phyloP scores from a whole-genome alignment of 2,797 vertebrate species.

The Tapirus indicus region DNA sequence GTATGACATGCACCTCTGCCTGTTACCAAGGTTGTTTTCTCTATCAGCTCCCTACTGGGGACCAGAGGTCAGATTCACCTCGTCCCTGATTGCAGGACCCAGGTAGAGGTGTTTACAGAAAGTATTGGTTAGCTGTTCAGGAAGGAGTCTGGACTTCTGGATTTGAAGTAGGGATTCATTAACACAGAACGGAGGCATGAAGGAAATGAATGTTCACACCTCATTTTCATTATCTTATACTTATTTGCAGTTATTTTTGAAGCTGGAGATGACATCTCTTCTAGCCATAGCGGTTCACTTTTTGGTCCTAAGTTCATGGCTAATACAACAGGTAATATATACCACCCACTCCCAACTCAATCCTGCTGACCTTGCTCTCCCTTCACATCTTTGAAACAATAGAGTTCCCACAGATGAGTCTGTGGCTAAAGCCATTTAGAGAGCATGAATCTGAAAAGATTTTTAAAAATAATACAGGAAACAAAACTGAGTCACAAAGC shows the following conservation, averaged over 20 bases:
- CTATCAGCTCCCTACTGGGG: neutral
- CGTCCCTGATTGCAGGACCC: neutral
- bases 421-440: neutral
- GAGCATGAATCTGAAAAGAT: neutral
- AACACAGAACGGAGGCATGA: neutral
- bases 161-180: neutral
- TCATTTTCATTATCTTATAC: neutral
- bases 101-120: neutral
- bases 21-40: neutral
- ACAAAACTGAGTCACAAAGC: neutral
- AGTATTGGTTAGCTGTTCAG: neutral
- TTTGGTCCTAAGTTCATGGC: neutral
- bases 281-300: neutral
- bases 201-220: neutral
- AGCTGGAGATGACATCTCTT: slow-evolving; percentile 17
- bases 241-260: slow-evolving; percentile 8
- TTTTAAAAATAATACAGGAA: neutral
- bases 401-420: neutral
- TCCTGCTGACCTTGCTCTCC: neutral
- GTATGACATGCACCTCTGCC: neutral
- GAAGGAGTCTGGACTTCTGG: neutral
- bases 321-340: slow-evolving; percentile 10
- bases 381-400: neutral
- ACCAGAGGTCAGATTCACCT: neutral
- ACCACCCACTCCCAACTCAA: neutral